Conservation (phyloP, 2,113 vertebrate species). For the Nibea albiflora region DNA sequence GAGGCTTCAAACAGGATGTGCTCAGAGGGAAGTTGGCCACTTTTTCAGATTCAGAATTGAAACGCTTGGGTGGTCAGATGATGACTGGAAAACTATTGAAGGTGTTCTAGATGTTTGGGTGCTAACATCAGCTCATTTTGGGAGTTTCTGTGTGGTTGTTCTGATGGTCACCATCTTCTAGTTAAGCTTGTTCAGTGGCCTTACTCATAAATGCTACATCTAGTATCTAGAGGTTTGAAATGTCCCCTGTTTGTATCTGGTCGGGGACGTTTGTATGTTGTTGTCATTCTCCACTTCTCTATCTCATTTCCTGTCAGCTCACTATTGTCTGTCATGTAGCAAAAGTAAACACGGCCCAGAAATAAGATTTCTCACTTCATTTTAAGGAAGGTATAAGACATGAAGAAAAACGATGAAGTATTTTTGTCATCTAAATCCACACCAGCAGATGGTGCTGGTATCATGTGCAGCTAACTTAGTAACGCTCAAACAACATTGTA, state of each 20-base stretch:
- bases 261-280: no score
- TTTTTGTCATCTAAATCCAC: conserved; percentile 39
- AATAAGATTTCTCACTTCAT: not conserved
- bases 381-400: not conserved
- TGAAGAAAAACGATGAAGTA: not conserved
- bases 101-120: not conserved
- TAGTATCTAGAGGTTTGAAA: no score
- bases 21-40: no score
- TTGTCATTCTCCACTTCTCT: no score
- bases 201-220: not conserved
- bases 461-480: not conserved
- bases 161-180: not conserved
- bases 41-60: not conserved
- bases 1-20: no score
- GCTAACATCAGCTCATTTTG: not conserved
- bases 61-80: not conserved
- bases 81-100: not conserved
- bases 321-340: not conserved
- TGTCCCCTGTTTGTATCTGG: no score
- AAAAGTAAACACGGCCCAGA: not conserved
- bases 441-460: conserved; percentile 56
- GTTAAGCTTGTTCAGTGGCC: not conserved
- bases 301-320: not conserved
- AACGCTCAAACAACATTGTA: no score
- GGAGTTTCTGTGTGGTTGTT: not conserved